A percentile compares a stretch with the other conserved stretches of the same genome.
Evolutionary conservation across 2,113 vertebrate genomes (phyloP).

Genomic region (Amphilophus citrinellus): DNA sequence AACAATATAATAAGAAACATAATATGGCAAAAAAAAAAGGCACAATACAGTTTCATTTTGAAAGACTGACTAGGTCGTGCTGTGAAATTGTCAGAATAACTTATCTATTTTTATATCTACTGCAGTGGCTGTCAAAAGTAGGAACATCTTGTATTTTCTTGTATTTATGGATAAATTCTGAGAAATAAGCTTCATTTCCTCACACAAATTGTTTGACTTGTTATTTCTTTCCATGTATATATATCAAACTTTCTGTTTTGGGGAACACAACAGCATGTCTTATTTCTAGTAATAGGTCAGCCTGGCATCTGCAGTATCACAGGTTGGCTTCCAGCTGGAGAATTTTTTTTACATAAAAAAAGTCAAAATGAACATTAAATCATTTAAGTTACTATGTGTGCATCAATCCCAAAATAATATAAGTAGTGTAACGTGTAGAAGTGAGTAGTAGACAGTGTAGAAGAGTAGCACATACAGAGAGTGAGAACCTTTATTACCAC

Average conservation of each 20-base stretch:
- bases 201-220: background rate
- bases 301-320: background rate
- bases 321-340: background rate
- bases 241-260: background rate
- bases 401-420: background rate
- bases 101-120: background rate
- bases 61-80: conserved; percentile 2
- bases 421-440: background rate
- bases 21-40: conserved; percentile 44
- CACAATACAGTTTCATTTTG: conserved; percentile 52
- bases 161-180: background rate
- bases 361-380: background rate
- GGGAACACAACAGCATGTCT: background rate
- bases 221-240: background rate
- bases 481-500: background rate
- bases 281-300: background rate
- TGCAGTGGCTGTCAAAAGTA: background rate
- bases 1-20: conserved; percentile 36
- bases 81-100: conserved; percentile 17
- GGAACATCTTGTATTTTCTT: background rate
- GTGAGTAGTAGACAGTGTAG: background rate
- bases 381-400: background rate
- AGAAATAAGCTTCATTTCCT: background rate
- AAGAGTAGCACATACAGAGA: background rate
- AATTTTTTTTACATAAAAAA: background rate